Conservation (phyloP, 2,113 vertebrate genomes). For the Microtus oregoni region DNA sequence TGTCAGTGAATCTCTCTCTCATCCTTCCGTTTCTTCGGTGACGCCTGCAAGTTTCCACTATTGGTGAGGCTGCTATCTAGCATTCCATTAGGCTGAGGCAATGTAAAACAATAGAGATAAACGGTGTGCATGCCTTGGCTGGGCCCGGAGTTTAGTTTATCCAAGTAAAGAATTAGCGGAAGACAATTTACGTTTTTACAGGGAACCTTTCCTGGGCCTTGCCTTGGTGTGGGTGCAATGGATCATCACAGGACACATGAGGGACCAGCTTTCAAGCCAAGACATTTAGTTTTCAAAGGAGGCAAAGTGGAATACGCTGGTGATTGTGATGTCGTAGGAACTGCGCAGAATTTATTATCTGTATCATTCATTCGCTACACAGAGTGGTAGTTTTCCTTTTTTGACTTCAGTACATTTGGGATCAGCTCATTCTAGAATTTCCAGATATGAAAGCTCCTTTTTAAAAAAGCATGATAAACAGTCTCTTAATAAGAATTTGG, state of each 20-base stretch:
- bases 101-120: conserved; percentile 11
- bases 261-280: conserved; percentile 15
- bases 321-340: not conserved
- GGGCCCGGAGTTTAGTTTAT: not conserved
- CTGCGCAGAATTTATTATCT: not conserved
- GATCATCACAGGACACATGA: not conserved
- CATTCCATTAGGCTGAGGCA: not conserved
- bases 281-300: conserved; percentile 54
- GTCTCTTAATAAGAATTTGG: conserved; percentile 36
- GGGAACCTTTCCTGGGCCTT: not conserved
- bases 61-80: not conserved
- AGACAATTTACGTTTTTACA: conserved; percentile 5
- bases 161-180: not conserved
- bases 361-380: not conserved
- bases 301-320: not conserved
- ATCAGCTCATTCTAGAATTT: conserved; percentile 42
- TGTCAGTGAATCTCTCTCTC: not conserved
- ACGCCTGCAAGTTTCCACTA: not conserved
- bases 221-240: not conserved
- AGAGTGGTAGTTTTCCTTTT: not conserved
- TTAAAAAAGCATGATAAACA: not conserved
- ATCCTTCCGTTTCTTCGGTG: not conserved
- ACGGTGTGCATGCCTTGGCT: not conserved
- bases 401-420: not conserved
- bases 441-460: not conserved